Percentiles rank a stretch among this genome's conserved stretches.
These are phyloP conservation scores for Pedetes capensis DNA, from an alignment of 2,113 vertebrate species.

Conservation along the genomic window DNA sequence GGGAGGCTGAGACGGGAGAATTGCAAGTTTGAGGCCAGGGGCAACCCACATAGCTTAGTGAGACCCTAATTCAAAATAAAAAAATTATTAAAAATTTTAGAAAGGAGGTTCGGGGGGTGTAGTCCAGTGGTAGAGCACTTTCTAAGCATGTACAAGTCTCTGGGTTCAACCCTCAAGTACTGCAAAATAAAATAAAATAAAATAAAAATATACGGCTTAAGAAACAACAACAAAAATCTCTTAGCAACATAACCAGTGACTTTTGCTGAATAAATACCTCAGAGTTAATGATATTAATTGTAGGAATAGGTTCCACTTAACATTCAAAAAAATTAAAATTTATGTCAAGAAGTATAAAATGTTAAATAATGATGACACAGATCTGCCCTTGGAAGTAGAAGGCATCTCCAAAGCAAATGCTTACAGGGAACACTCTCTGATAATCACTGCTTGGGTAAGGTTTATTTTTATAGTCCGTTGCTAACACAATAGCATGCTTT, in stretches of 20 bases:
- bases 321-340: neutral
- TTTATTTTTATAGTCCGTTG: conserved; percentile 82
- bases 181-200: too few species aligned
- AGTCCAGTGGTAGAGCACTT: too few species aligned
- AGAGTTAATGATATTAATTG: neutral
- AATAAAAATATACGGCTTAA: too few species aligned
- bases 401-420: conserved; percentile 78
- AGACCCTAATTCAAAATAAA: too few species aligned
- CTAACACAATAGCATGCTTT: conserved; percentile 79
- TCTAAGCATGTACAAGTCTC: too few species aligned
- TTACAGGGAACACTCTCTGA: conserved; percentile 45
- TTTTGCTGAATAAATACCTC: neutral
- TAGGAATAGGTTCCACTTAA: neutral
- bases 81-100: too few species aligned
- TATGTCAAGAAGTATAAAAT: conserved; percentile 40
- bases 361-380: conserved; percentile 65
- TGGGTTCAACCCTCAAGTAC: too few species aligned
- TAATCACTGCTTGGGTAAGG: conserved; percentile 59
- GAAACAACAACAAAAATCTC: neutral
- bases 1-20: too few species aligned
- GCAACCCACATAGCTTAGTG: too few species aligned
- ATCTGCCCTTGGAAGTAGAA: conserved; percentile 57
- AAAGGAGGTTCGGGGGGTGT: too few species aligned
- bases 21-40: too few species aligned
- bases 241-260: neutral